A percentile compares a stretch with the other conserved stretches of the same genome.
These are phyloP conservation scores for Phortica magna DNA, from an alignment of 2,888 invertebrate species.

Conservation along the genomic window DNA sequence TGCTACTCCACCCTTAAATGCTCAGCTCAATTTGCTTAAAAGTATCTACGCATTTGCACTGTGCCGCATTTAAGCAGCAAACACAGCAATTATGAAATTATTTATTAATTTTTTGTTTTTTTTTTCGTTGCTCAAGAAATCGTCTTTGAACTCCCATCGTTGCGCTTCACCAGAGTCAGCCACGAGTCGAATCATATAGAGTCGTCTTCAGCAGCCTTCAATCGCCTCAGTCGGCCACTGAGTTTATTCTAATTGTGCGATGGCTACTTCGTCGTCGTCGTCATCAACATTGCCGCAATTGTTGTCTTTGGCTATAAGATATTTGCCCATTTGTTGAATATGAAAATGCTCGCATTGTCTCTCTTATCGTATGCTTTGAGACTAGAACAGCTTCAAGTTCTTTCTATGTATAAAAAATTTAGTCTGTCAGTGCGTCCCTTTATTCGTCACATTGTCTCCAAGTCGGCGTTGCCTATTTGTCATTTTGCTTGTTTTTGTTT, in stretches of 20 bases:
- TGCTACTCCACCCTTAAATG: not conserved
- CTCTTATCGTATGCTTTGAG: not conserved
- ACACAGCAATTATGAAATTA: constrained; percentile 74
- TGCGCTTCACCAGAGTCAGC: not conserved
- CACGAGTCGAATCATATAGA: not conserved
- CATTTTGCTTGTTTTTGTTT: not conserved
- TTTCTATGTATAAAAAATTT: not conserved
- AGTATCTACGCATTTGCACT: constrained; percentile 30
- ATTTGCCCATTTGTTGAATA: constrained; percentile 46
- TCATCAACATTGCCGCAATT: not conserved
- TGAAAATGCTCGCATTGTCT: constrained; percentile 35
- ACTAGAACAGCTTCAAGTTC: not conserved
- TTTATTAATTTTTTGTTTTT: constrained; percentile 60
- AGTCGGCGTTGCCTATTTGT: constrained; percentile 2
- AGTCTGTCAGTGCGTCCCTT: not conserved
- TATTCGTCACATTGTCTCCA: not conserved
- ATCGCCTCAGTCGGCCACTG: not conserved
- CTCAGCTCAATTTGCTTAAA: not conserved
- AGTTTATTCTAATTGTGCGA: constrained; percentile 33
- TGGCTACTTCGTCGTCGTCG: constrained; percentile 3
- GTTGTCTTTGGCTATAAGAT: constrained; percentile 22
- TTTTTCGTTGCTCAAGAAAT: not conserved
- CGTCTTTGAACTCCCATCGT: not conserved
- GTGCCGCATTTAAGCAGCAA: constrained; percentile 40
- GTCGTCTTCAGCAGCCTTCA: not conserved